Conservation (phyloP, 2,888 invertebrate species). For the Aleiodes testaceus region DNA sequence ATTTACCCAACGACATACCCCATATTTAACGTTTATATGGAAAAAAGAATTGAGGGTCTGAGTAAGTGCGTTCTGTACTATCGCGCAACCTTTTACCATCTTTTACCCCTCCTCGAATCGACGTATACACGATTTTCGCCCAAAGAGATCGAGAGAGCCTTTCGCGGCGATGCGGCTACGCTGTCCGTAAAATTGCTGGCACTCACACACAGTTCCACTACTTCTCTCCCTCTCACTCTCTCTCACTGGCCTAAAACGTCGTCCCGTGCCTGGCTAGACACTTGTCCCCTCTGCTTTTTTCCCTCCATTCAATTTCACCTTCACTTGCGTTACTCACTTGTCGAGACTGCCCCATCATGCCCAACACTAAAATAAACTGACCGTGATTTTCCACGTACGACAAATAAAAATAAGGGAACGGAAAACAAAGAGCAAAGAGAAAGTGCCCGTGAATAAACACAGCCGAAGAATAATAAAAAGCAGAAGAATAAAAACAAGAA, state of each 20-base stretch:
- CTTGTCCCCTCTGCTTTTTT: slow-evolving; percentile 9
- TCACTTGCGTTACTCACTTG: slow-evolving; percentile 13
- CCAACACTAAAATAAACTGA: slow-evolving; percentile 58
- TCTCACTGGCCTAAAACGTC: slow-evolving; percentile 1
- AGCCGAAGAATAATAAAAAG: not conserved
- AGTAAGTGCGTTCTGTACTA: slow-evolving; percentile 62
- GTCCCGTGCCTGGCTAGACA: not conserved
- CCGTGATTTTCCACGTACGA: slow-evolving; percentile 57
- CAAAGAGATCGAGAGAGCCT: slow-evolving; percentile 29
- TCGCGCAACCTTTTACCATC: slow-evolving; percentile 61
- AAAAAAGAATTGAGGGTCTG: slow-evolving; percentile 51
- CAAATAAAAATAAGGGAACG: slow-evolving; percentile 34
- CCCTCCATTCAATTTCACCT: slow-evolving; percentile 34
- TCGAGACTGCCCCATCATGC: too few species aligned
- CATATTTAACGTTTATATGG: slow-evolving; percentile 4
- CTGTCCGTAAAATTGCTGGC: slow-evolving; percentile 64
- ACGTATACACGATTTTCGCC: not conserved
- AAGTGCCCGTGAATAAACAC: slow-evolving; percentile 12
- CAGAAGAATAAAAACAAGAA: not conserved
- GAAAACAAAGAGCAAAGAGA: slow-evolving; percentile 19
- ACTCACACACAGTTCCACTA: slow-evolving; percentile 48
- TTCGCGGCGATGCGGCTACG: slow-evolving; percentile 55
- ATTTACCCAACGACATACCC: slow-evolving; percentile 29
- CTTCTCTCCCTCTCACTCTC: slow-evolving; percentile 20
- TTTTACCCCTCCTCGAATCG: slow-evolving; percentile 41